Evolutionary conservation across 2,888 invertebrate species (phyloP).

Genomic region (Sisyra terminalis): DNA sequence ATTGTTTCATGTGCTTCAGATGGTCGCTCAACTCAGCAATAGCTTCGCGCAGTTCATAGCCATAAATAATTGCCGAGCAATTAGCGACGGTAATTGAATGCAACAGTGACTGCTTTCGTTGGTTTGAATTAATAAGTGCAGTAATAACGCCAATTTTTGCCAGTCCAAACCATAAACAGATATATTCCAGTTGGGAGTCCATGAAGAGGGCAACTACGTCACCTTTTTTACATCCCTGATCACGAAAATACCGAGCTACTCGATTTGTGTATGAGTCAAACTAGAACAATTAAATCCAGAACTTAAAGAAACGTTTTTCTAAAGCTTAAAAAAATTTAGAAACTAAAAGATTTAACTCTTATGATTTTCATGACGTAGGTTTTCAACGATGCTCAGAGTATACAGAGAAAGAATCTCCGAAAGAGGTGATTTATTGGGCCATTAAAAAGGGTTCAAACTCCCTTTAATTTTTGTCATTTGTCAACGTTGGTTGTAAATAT

Average conservation of each 20-base stretch:
- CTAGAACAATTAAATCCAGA: no score
- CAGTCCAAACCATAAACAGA: slow-evolving; percentile 81
- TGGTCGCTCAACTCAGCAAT: slow-evolving; percentile 8
- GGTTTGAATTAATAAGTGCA: slow-evolving; percentile 83
- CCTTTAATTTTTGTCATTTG: no score
- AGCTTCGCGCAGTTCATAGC: slow-evolving; percentile 29
- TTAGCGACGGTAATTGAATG: slow-evolving; percentile 73
- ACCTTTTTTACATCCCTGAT: slow-evolving; percentile 58
- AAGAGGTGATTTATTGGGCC: no score
- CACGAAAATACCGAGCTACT: slow-evolving; percentile 56
- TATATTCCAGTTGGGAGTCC: slow-evolving; percentile 77
- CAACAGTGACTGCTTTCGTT: slow-evolving; percentile 58
- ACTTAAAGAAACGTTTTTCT: no score
- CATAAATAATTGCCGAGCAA: slow-evolving; percentile 64
- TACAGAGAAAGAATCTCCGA: no score
- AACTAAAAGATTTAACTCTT: no score
- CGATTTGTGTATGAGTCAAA: slow-evolving; percentile 72
- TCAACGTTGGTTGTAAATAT: no score
- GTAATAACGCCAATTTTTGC: slow-evolving; percentile 72
- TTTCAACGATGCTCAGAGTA: no score
- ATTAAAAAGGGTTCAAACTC: no score
- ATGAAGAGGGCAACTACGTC: slow-evolving; percentile 80
- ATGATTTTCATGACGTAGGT: no score
- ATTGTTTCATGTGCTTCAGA: slow-evolving; percentile 11
- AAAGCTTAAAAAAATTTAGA: no score